Conservation (phyloP, 2,888 invertebrate genomes). For the Willowsia nigromaculata region DNA sequence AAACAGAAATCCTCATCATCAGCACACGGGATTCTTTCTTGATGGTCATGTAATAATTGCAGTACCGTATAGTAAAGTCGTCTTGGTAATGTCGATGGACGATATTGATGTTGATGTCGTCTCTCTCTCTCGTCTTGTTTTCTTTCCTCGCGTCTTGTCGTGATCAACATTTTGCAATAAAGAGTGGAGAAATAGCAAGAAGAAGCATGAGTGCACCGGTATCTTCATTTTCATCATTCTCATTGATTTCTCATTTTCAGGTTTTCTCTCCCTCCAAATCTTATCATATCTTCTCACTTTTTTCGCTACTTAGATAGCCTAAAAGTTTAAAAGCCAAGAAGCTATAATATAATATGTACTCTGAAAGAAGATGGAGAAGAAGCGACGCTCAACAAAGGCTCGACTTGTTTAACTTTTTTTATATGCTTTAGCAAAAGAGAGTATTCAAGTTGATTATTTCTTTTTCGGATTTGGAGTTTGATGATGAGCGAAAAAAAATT, state of each 20-base stretch:
- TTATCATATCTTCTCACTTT: background rate
- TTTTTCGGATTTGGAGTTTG: background rate
- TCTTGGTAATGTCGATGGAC: background rate
- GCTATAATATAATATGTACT: too few relatives aligned
- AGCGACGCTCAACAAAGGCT: background rate
- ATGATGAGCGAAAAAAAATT: background rate
- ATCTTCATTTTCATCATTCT: background rate
- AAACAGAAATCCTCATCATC: too few relatives aligned
- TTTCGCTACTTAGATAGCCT: background rate
- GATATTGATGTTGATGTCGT: background rate
- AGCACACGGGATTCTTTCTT: too few relatives aligned
- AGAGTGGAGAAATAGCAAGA: too few relatives aligned
- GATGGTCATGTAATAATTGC: conserved; percentile 14
- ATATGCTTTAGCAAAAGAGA: background rate
- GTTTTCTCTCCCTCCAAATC: background rate
- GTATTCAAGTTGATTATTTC: background rate
- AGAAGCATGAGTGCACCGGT: background rate
- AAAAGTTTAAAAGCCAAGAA: too few relatives aligned
- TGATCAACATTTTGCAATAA: background rate
- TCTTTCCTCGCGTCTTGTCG: background rate
- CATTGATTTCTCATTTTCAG: background rate
- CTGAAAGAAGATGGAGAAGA: too few relatives aligned
- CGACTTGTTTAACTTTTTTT: background rate
- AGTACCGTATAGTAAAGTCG: background rate
- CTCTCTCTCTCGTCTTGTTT: background rate